Evolutionary conservation across 2,888 invertebrate genomes (phyloP), one percentile per base, ranked within the genome.

Genomic region (Eilema caniola): DNA sequence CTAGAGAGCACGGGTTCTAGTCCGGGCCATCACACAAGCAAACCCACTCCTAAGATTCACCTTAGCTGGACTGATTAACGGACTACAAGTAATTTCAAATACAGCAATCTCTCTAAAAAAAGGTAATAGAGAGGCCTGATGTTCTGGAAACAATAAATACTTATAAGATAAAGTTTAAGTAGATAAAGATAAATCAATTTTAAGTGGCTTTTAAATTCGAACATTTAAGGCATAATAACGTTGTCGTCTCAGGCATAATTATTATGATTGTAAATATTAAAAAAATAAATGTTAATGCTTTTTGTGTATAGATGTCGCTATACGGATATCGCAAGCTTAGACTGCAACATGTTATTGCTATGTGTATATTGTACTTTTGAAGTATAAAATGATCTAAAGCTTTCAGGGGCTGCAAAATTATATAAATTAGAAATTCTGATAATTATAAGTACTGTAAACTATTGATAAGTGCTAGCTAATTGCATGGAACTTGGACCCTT

Each of bases 261-360:
- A 84, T 73, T 75, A 62, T 37, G 78, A 41, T 76, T 69, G 69
- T 72, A 76, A 72, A 78, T 79, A 79, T 74, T 78, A 75, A 74
- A 79, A 81, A 75, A 74, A 73, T 73, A 78, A 80, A 83, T 84
- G 25, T 25, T 60, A 60, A 8, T 83, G 92, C 93, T 92, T 93
- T 90, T 84, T 86, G 85, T 92, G 90, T 92, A 87, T 92, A 90
- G 88, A 83, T 86, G 88, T 90, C 85, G 86, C 86, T 82, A 82
- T 86, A 86, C 85, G 74, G 85, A 84, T 87, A 83, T 88, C 84
- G 85, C 87, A 88, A 89, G 90, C 90, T 92, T 92, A 85, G 81
- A 89, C 86, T 86, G 89, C 84, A 83, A 84, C 23, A 86, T 90
- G 89, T 89, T 91, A 89, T 85, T 84, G 85, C 75, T 84, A 86